Base-by-base conservation (phyloP, 2,113 vertebrate genomes). In the Petrocephalus zakoni region DNA sequence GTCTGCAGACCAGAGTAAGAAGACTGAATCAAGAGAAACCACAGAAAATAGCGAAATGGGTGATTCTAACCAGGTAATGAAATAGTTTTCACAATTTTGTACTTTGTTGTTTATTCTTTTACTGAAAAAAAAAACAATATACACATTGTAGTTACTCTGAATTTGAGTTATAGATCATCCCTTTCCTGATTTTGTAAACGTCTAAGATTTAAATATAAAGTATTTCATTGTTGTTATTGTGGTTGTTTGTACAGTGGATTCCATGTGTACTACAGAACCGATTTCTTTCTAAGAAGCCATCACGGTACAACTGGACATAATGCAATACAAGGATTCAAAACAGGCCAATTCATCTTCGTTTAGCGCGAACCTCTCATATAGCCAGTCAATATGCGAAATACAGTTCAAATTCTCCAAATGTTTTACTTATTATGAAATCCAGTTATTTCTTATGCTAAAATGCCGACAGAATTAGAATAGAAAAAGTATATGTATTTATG, bases 51-150 rank as follows among this genome's bases (percentile, higher is more conserved):
- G 51, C 1, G 89, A 75, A 0, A 17, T 25, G 0, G 78, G 87
- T 1, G 0, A 22, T 0, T 89, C 88, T 11, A 2, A 42, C 6
- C 89, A 90, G 90, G 92, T 91, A 91, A 13, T 86, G 86, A 91
- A 92, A 91, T 90, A 89, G 90, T 92, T 83, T 92, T 87, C 72
- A 34, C 89, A 21, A 4, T 47, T 46, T 49, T 83, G n/a, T 83
- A 51, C 19, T 83, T 1, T 72, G 11, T 78, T 78, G 11, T 83
- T 49, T 25, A 22, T 46, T 83, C 2, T 22, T 83, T 42, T 19
- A 68, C 10, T 55, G n/a, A n/a, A n/a, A n/a, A n/a, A n/a, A 55
- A 34, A 19, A 75, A 78, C 29, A 42, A 29, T 68, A 68, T 68
- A 68, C 25, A 29, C n/a, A 68, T 4, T 25, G 11, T 11, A 29